Evolutionary conservation across 2,888 invertebrate genomes (phyloP), one percentile per base, ranked within the genome.

Genomic region (Drosophila recens): DNA sequence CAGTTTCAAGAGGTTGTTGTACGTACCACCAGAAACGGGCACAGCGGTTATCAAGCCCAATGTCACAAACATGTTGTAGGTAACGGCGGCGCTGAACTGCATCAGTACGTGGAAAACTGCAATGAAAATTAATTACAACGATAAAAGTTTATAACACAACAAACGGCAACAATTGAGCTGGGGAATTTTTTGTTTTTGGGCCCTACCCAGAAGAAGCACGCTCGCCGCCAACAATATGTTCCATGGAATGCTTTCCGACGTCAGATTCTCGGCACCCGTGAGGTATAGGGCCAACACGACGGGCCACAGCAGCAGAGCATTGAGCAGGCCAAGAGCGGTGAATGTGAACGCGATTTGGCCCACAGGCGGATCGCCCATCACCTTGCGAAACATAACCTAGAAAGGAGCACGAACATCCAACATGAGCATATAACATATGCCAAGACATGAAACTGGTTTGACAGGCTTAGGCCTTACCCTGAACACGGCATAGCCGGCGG

Each of bases 291-390:
- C 96, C 72, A 98, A 93, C 89, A 97, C 96, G 57, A 98, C 93
- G n/a, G 98, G 98, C 98, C 98, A 98, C 88, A 98, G 94, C 67
- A 98, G 93, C 6, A 97, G 94, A 17, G 97, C 96, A 93, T 98
- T 98, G 91, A 98, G 95, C 80, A 98, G 94, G 52, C 98, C 98
- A 86, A 99, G 95, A 34, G 97, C 95, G 0, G 98, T 97, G 93
- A 98, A 98, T 93, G 98, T 98, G 80, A 99, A 93, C 2, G 98
- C 97, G 62, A 98, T 96, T 93, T 98, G 98, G 4, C 97, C 98
- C 66, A 97, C 96, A 66, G 96, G 97, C 70, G 98, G 97, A 90
- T 98, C 97, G 13, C 98, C 98, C 93, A 98, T 96, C 80, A 98
- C 96, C 93, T 97, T 97, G 90, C 97, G 97, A 93, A 98, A 98